A percentile compares a stretch with the other conserved stretches of the same genome.
phyloP scores from a whole-genome alignment of 2,113 vertebrate genomes.

The Tringa solitaria region DNA sequence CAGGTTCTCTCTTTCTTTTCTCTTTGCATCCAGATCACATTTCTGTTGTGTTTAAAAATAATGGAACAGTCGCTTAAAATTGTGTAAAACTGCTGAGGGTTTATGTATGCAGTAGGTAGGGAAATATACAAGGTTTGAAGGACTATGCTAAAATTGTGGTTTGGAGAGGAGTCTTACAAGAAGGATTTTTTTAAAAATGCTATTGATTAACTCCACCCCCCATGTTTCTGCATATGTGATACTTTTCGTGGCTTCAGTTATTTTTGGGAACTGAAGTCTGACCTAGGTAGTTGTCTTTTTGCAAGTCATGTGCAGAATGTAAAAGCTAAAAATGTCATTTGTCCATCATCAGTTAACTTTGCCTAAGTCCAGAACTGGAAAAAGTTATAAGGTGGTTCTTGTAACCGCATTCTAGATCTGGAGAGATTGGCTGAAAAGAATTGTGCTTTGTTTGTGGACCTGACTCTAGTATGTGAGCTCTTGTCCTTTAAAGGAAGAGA shows the following conservation, averaged over 20 bases:
- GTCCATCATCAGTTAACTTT: not conserved
- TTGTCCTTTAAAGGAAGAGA: not conserved
- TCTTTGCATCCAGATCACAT: not conserved
- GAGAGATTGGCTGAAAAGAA: not conserved
- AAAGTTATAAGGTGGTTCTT: not conserved
- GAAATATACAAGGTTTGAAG: not conserved
- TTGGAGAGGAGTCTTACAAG: not conserved
- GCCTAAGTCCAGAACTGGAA: not conserved
- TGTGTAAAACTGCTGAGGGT: not conserved
- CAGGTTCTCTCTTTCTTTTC: not conserved
- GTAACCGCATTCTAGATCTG: not conserved
- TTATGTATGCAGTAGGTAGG: not conserved
- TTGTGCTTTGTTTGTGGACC: not conserved
- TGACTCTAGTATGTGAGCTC: not conserved
- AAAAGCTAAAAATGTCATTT: not conserved
- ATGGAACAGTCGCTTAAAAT: not conserved
- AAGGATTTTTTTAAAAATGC: not conserved
- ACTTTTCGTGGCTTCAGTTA: not conserved
- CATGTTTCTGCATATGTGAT: not conserved
- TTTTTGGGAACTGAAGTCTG: not conserved
- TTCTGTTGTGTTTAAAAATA: not conserved
- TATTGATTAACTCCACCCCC: not conserved
- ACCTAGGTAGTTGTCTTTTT: not conserved
- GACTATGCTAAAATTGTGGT: not conserved
- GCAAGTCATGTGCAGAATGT: not conserved